Evolutionary conservation across 92 coral and sea anemone species (phyloP).

Genomic region (Virgularia gustaviana): DNA sequence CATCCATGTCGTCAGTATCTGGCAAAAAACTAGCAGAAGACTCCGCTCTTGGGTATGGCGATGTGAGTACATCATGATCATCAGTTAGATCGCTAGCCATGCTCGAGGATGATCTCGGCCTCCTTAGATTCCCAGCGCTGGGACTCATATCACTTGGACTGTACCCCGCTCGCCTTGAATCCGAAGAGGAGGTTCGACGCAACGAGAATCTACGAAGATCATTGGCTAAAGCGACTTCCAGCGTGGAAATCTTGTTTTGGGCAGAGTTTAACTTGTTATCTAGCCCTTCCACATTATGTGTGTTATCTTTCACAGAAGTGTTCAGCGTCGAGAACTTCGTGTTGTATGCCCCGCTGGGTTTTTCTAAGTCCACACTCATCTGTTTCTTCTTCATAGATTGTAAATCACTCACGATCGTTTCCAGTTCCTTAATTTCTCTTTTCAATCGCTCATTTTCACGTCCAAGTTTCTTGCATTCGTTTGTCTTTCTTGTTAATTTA

Average conservation of each 20-base stretch:
- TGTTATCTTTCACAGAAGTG: conserved; percentile 25
- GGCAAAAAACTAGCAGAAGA: conserved; percentile 8
- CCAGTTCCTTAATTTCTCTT: conserved; percentile 23
- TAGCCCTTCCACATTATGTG: conserved; percentile 31
- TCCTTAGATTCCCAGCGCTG: background rate
- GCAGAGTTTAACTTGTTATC: conserved; percentile 31
- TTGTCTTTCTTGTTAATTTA: conserved; percentile 18
- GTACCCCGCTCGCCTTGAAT: background rate
- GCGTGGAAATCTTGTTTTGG: conserved; percentile 27
- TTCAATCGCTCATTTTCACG: conserved; percentile 35
- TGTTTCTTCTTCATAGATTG: conserved; percentile 14
- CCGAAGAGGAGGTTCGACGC: conserved; percentile 1
- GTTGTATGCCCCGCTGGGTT: conserved; percentile 13
- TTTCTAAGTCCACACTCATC: conserved; percentile 1
- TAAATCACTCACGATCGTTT: conserved; percentile 3
- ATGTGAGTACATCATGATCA: background rate
- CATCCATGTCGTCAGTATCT: background rate
- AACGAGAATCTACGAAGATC: conserved; percentile 35
- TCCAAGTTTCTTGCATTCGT: conserved; percentile 24
- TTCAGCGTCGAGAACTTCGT: conserved; percentile 12
- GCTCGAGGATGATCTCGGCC: conserved; percentile 24
- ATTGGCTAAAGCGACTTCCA: conserved; percentile 26
- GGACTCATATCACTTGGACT: conserved; percentile 10
- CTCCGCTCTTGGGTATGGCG: conserved; percentile 2
- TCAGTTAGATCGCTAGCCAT: conserved; percentile 6